Evolutionary conservation across 2,888 invertebrate species (phyloP), one percentile per base, ranked within the genome.

Genomic region (Coleophora flavipennella): DNA sequence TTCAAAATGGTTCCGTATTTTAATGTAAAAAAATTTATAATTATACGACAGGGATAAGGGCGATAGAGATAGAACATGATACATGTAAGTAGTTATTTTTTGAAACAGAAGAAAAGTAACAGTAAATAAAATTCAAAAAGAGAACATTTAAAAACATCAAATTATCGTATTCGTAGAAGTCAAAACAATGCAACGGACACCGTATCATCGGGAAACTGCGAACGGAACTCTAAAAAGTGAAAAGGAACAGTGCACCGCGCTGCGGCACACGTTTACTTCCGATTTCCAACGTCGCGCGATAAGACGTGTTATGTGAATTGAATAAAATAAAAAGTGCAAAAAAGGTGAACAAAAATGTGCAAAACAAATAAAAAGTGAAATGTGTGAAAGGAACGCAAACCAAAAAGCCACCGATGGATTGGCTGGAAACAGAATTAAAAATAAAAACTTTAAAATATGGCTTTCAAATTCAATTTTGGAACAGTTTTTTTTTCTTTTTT

Each of bases 211-310:
- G 47, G 53, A 58, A 59, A 55, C 51, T 49, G 44, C 48, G 43
- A 43, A 40, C 33, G 47, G 51, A 54, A 45, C 48, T 39, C 44
- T 45, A 55, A 67, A 81, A 80, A 81, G 81, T 80, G 79, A 81
- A 79, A 79, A 74, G 72, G 57, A 61, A 29, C 11, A 10, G 63
- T 65, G 62, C 50, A 48, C 53, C 48, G 50, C 51, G 49, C 49
- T 45, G 53, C 58, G 50, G 45, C 40, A 54, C 49, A 53, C 59
- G 55, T 52, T 69, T 75, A 80, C 80, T 80, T 81, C 80, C 79
- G 75, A 76, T 67, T 62, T 53, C 54, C 46, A 46, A 54, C 62
- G 62, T 65, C 63, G 57, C 67, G 74, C 70, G 74, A 42, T 35
- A 51, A 60, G 75, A 75, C 79, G 79, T 73, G 51, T 61, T 46